phyloP scores from a whole-genome alignment of 2,797 vertebrate genomes.

The Ibycter americanus region DNA sequence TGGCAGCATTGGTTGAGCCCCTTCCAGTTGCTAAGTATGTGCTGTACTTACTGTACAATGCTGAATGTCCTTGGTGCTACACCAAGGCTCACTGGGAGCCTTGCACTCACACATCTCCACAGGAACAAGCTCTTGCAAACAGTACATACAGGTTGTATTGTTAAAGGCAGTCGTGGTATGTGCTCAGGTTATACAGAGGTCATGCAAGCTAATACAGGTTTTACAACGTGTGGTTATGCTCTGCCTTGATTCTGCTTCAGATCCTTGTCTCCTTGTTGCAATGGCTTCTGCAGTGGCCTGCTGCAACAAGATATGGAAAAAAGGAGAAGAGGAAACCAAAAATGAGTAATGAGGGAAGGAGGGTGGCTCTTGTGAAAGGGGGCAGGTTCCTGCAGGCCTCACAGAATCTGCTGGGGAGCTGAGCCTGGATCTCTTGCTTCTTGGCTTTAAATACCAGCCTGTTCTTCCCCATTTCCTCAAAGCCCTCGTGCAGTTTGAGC shows the following conservation, averaged over 20 bases:
- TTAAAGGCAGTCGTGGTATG: not conserved
- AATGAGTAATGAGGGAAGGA: not conserved
- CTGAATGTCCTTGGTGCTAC: not conserved
- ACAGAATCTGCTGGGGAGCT: not conserved
- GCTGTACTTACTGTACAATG: not conserved
- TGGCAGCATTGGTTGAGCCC: accelerated
- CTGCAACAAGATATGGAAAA: not conserved
- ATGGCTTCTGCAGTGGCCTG: not conserved
- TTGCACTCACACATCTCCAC: not conserved
- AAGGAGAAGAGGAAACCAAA: not conserved
- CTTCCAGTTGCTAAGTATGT: not conserved
- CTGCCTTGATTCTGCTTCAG: not conserved
- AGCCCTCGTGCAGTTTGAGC: not conserved
- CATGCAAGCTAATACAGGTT: not conserved
- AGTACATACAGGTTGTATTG: not conserved
- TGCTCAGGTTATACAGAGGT: not conserved
- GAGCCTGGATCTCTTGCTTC: not conserved
- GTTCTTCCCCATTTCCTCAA: not conserved
- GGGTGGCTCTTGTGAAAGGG: not conserved
- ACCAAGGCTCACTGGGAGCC: not conserved
- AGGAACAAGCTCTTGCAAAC: not conserved
- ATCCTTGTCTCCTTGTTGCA: not conserved
- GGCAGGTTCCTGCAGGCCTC: not conserved
- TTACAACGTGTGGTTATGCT: not conserved
- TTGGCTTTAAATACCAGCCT: not conserved